Conservation (phyloP, 2,888 invertebrate species). For the Phlogophora meticulosa region DNA sequence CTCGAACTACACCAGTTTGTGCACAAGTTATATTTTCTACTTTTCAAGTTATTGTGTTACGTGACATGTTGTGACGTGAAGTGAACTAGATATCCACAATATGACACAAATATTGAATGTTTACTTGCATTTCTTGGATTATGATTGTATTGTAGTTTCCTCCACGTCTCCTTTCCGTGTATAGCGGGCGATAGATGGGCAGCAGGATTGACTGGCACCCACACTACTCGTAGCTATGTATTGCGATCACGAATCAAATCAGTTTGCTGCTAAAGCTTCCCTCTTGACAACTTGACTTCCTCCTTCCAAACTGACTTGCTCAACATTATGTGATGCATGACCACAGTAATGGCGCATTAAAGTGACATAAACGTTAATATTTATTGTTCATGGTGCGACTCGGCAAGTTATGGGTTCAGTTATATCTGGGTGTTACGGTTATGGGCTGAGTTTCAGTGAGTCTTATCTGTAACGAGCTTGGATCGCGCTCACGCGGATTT, state of each 20-base stretch:
- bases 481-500: background rate
- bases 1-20: slow-evolving; percentile 9
- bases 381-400: slow-evolving; percentile 11
- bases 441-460: background rate
- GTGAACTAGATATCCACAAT: background rate
- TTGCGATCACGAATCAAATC: no score
- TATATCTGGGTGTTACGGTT: background rate
- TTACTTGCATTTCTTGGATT: no score
- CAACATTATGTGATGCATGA: background rate
- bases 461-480: background rate
- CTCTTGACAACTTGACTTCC: no score
- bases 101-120: no score
- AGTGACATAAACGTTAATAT: slow-evolving; percentile 19
- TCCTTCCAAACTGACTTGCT: rapidly evolving
- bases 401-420: background rate
- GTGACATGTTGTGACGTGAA: background rate
- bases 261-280: no score
- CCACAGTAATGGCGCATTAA: slow-evolving; percentile 1
- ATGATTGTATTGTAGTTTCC: no score
- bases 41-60: slow-evolving; percentile 11
- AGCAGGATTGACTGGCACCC: no score
- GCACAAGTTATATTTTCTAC: slow-evolving; percentile 13
- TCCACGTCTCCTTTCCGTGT: no score
- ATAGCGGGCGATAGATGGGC: no score
- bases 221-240: no score